These are phyloP conservation scores for Mungos mungo DNA, from an alignment of 2,113 vertebrate species.

Conservation along the genomic window DNA sequence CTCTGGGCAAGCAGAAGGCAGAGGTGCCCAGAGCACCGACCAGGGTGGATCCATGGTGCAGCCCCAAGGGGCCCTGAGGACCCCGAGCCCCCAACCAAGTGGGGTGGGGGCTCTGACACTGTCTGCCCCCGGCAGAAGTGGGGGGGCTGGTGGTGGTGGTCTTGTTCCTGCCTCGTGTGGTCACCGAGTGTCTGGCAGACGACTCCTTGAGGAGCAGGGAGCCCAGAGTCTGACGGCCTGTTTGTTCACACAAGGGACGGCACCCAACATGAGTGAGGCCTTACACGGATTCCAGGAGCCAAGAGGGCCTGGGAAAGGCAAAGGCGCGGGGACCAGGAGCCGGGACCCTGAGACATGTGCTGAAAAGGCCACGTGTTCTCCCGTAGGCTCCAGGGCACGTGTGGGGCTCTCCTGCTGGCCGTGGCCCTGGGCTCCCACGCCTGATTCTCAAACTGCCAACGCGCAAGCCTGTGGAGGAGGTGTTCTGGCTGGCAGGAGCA, in stretches of 20 bases:
- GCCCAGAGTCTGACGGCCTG: background rate
- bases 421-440: too few relatives aligned
- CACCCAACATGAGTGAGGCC: background rate
- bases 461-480: background rate
- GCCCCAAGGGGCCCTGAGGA: background rate
- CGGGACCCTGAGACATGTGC: accelerated
- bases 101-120: accelerated
- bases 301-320: background rate
- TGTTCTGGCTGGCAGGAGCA: background rate
- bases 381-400: accelerated
- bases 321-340: background rate
- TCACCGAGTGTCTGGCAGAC: too few relatives aligned
- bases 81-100: background rate
- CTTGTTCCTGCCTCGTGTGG: background rate
- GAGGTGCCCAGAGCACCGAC: background rate
- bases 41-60: background rate
- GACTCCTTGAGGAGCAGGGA: background rate
- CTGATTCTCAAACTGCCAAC: background rate
- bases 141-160: accelerated
- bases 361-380: background rate
- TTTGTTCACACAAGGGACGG: too few relatives aligned
- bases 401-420: background rate
- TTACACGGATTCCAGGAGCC: background rate
- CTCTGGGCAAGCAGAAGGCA: background rate
- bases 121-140: background rate